Evolutionary conservation across 2,113 vertebrate genomes (phyloP).

Genomic region (Eublepharis macularius): DNA sequence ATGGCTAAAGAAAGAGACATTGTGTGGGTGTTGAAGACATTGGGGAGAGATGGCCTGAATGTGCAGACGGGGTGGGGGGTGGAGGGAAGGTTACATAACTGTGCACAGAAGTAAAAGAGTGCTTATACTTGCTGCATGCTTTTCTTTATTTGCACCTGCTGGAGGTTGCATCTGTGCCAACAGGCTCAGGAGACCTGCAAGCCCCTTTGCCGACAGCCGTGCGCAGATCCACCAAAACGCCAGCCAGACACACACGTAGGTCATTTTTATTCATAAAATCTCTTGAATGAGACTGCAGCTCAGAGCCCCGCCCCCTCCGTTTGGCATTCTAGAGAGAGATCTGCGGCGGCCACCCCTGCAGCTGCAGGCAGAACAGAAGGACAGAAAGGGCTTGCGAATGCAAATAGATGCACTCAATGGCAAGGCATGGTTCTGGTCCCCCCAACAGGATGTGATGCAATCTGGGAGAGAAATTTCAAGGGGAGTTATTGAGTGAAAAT

Average conservation of each 20-base stretch:
- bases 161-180: neutral
- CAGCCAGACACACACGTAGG: neutral
- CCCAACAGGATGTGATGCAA: neutral
- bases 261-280: constrained; percentile 27
- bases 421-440: neutral
- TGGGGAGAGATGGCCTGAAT: no score
- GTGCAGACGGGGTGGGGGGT: neutral
- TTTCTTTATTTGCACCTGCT: neutral
- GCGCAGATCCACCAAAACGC: neutral
- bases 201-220: neutral
- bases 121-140: no score
- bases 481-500: no score
- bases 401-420: no score
- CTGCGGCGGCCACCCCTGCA: neutral
- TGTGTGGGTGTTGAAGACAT: neutral
- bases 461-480: neutral
- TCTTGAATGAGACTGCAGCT: constrained; percentile 15
- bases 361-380: neutral
- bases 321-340: neutral
- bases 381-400: neutral
- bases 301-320: neutral
- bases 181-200: neutral
- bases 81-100: neutral
- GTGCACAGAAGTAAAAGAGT: neutral
- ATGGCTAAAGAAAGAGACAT: neutral